A percentile compares a stretch with the other conserved stretches of the same genome.
phyloP scores from a whole-genome alignment of 2,113 vertebrate species.

The Australoheros scitulus region DNA sequence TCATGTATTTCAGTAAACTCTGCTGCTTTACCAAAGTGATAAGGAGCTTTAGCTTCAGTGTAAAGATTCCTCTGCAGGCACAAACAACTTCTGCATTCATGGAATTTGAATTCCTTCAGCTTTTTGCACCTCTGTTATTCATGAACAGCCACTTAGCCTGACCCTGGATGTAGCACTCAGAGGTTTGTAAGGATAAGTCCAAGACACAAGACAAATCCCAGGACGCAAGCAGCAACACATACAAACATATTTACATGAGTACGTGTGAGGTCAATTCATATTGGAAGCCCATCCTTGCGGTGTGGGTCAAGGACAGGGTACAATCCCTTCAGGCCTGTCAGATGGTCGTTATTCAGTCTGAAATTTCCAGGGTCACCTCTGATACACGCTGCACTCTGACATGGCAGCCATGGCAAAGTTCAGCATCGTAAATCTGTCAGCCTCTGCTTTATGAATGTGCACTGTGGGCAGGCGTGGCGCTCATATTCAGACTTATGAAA shows the following conservation, averaged over 20 bases:
- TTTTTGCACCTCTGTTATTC: slow-evolving; percentile 31
- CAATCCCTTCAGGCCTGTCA: slow-evolving; percentile 62
- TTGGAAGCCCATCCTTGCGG: slow-evolving; percentile 37
- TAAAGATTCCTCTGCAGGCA: slow-evolving; percentile 55
- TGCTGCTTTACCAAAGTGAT: slow-evolving; percentile 45
- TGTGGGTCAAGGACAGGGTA: slow-evolving; percentile 74
- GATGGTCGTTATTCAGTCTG: slow-evolving; percentile 74
- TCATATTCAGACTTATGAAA: slow-evolving; percentile 44
- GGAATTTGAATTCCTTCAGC: slow-evolving; percentile 35
- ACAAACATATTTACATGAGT: slow-evolving; percentile 31
- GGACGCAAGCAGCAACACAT: background rate
- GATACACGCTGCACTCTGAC: slow-evolving; percentile 53
- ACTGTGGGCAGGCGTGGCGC: slow-evolving; percentile 4
- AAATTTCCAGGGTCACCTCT: slow-evolving; percentile 68
- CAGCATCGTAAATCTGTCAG: slow-evolving; percentile 74
- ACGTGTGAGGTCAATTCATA: slow-evolving; percentile 46
- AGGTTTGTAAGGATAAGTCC: slow-evolving; percentile 1
- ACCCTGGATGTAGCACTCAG: background rate
- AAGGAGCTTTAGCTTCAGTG: slow-evolving; percentile 58
- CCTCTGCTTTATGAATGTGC: slow-evolving; percentile 40
- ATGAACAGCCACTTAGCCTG: slow-evolving; percentile 1
- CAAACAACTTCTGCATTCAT: slow-evolving; percentile 35
- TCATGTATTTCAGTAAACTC: slow-evolving; percentile 54
- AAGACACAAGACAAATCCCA: background rate
- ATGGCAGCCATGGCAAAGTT: slow-evolving; percentile 73